phyloP scores from a whole-genome alignment of 2,113 vertebrate species.

The Bombycilla garrulus region DNA sequence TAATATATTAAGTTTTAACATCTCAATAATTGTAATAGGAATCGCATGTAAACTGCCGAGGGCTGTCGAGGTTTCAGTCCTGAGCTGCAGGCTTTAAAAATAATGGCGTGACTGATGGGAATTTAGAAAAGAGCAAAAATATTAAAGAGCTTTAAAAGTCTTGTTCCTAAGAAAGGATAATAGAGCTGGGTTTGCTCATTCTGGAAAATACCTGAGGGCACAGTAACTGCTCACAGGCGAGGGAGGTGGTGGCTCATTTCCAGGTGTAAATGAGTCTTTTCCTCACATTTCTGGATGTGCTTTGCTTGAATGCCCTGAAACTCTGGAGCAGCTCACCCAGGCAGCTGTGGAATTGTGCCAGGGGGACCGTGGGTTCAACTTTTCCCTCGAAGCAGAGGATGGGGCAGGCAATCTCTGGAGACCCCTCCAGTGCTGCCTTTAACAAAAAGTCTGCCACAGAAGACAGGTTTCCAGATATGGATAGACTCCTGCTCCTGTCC shows the following conservation, averaged over 20 bases:
- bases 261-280: background rate
- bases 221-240: background rate
- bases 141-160: background rate
- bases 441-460: background rate
- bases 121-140: background rate
- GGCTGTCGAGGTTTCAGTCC: background rate
- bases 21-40: background rate
- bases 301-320: background rate
- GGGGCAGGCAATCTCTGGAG: background rate
- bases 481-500: background rate
- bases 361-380: too few relatives aligned
- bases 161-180: background rate
- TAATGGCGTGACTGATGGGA: fast-evolving
- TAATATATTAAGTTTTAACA: background rate
- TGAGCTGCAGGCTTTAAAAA: background rate
- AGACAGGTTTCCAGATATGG: background rate
- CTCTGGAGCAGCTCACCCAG: background rate
- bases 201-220: background rate
- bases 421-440: fast-evolving
- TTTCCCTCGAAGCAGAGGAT: background rate
- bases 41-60: background rate
- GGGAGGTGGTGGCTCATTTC: background rate
- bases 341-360: background rate
- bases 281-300: background rate
- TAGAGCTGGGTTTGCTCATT: background rate